Evolutionary conservation across 2,888 invertebrate species (phyloP), one percentile per base, ranked within the genome.

Genomic region (Metellina segmentata): DNA sequence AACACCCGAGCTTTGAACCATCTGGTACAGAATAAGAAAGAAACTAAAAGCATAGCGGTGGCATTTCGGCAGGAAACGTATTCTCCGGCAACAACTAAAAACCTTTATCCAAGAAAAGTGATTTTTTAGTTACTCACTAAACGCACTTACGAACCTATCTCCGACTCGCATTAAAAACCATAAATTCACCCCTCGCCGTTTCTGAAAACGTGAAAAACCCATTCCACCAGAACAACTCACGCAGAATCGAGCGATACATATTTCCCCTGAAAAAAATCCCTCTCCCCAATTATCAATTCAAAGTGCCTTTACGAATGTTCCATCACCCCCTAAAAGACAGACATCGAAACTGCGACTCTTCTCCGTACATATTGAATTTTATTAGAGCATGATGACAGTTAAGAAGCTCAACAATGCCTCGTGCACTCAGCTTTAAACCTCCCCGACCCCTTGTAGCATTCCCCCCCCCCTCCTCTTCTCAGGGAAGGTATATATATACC

Each of bases 321-420:
- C 34, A 34, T 34, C 34, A 34, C 34, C 34, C 34, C 34, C 34
- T 34, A 1, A 34, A n/a, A 1, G 9, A 72, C 19, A 34, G 48
- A 61, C n/a, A 49, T 74, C 61, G 74, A 70, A 69, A 86, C 81
- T 69, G 61, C 61, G 61, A 78, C 69, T 81, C 69, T 61, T 81
- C 70, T 69, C 49, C 49, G 69, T 51, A 81, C 79, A 90, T 85
- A 85, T 85, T 85, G 81, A 81, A 90, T 90, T 90, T 79, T 90
- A 90, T 90, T 90, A 90, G 90, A 85, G 89, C 89, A 85, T 79
- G 89, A 83, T 78, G 83, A 79, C 90, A 70, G 90, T 90, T 90
- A 85, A 81, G 74, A 52, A 79, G 78, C 85, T 85, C 71, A 71
- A 89, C 89, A 89, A 90, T 85, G 85, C 81, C 74, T 74, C 69